Conservation (phyloP, 2,113 vertebrate genomes). For the Zosterops japonicus region DNA sequence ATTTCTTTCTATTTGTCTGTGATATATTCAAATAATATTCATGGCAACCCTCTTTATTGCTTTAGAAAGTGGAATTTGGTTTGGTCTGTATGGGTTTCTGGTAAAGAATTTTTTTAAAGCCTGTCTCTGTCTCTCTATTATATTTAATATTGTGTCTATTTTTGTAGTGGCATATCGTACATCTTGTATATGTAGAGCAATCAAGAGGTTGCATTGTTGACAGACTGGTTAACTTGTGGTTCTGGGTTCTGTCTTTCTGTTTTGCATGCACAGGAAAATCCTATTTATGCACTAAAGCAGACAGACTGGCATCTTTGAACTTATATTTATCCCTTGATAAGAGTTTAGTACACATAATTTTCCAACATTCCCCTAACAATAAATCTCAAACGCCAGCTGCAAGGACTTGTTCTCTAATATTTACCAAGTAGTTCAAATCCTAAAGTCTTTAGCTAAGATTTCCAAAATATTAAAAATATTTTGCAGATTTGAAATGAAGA, state of each 20-base stretch:
- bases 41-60: background rate
- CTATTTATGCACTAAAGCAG: background rate
- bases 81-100: background rate
- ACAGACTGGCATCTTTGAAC: background rate
- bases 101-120: background rate
- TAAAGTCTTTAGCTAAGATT: background rate
- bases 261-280: background rate
- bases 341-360: background rate
- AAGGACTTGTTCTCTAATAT: background rate
- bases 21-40: background rate
- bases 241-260: background rate
- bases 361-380: background rate
- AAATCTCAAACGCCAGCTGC: background rate
- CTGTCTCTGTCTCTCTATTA: background rate
- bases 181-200: background rate
- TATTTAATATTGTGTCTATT: background rate
- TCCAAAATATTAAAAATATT: background rate
- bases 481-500: background rate
- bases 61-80: background rate
- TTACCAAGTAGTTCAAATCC: background rate
- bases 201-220: background rate
- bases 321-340: background rate
- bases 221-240: background rate
- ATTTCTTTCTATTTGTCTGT: background rate
- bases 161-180: background rate